Conservation (phyloP, 1,140 invertebrate genomes). For the Bradynema listronoti region DNA sequence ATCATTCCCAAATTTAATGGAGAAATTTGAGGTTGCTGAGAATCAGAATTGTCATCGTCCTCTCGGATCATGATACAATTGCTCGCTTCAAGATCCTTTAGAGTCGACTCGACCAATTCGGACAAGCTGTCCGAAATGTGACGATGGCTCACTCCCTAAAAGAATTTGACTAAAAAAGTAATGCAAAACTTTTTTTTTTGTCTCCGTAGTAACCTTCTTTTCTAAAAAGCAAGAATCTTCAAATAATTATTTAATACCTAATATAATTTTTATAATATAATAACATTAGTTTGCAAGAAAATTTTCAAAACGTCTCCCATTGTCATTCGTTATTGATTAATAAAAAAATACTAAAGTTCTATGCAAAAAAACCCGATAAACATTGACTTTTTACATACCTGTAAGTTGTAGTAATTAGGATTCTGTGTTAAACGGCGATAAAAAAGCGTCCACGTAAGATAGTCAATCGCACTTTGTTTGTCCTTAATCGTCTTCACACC, state of each 20-base stretch:
- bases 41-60: slow-evolving; percentile 96
- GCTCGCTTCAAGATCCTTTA: slow-evolving; percentile 88
- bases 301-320: too few relatives aligned
- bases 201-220: not conserved
- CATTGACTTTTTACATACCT: too few relatives aligned
- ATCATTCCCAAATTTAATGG: slow-evolving; percentile 99
- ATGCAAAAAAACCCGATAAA: slow-evolving; percentile 17
- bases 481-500: slow-evolving; percentile 99
- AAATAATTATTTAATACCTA: too few relatives aligned
- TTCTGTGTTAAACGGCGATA: slow-evolving; percentile 94
- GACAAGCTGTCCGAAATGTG: slow-evolving; percentile 97
- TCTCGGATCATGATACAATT: slow-evolving; percentile 97
- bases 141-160: slow-evolving; percentile 67
- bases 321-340: too few relatives aligned
- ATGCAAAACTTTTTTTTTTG: slow-evolving; percentile 1
- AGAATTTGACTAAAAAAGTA: slow-evolving; percentile 14
- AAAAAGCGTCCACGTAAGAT: slow-evolving; percentile 97
- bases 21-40: too few relatives aligned
- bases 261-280: too few relatives aligned
- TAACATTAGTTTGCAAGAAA: too few relatives aligned
- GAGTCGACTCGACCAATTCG: slow-evolving; percentile 90
- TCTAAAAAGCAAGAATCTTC: too few relatives aligned
- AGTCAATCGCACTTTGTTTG: slow-evolving; percentile 98
- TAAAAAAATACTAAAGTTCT: not conserved
- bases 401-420: slow-evolving; percentile 97